Conservation (phyloP, 1,140 invertebrate genomes). For the Drosophila rhopaloa region DNA sequence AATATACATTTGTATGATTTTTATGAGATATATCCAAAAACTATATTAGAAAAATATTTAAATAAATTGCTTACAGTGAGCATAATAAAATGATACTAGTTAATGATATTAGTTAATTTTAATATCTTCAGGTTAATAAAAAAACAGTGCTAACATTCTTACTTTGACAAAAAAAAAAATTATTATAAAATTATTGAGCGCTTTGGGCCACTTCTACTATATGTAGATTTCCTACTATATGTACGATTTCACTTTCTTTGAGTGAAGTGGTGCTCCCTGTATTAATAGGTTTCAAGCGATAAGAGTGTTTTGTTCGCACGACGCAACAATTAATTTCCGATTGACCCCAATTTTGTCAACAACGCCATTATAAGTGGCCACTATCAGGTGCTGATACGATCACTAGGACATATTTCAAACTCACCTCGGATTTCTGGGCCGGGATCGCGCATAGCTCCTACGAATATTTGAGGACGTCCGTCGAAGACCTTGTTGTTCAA, state of each 20-base stretch:
- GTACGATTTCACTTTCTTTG: background rate
- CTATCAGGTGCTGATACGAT: background rate
- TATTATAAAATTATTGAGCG: no score
- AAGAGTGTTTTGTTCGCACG: conserved; percentile 17
- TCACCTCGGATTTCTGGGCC: conserved; percentile 79
- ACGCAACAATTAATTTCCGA: conserved; percentile 25
- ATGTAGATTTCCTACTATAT: no score
- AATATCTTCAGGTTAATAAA: no score
- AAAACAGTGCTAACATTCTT: no score
- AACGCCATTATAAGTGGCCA: conserved; percentile 3
- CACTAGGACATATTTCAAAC: background rate
- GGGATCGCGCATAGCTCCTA: conserved; percentile 57
- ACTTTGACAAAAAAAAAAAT: no score
- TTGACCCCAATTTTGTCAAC: conserved; percentile 25
- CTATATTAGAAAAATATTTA: no score
- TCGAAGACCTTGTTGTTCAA: conserved; percentile 84
- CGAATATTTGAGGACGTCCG: conserved; percentile 71
- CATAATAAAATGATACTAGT: no score
- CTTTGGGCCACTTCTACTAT: no score
- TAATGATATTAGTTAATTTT: no score
- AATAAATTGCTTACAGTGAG: no score
- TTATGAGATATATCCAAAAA: no score
- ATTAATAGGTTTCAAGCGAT: conserved; percentile 14
- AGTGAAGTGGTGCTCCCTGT: conserved; percentile 1
- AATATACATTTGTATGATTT: no score